These are phyloP conservation scores for Peribatodes rhomboidaria DNA, from an alignment of 2,888 invertebrate species.

Conservation along the genomic window DNA sequence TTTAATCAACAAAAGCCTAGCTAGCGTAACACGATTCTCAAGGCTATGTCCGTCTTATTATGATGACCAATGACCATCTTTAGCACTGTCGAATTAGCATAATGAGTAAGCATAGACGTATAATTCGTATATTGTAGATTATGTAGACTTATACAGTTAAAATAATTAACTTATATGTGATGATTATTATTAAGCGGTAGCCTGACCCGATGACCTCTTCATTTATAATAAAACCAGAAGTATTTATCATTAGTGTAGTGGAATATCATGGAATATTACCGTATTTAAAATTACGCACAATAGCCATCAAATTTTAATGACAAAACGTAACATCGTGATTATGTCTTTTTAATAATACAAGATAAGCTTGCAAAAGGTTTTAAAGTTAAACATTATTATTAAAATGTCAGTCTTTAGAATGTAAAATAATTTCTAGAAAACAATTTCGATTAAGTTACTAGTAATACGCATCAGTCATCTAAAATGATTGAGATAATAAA, in stretches of 20 bases:
- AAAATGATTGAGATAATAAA: neutral
- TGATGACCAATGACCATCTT: conserved; percentile 24
- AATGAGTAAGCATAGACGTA: conserved; percentile 16
- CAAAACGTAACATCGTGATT: conserved; percentile 1
- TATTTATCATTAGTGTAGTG: conserved; percentile 7
- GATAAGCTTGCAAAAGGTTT: conserved; percentile 1
- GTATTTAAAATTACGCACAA: conserved; percentile 12
- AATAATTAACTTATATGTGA: conserved; percentile 16
- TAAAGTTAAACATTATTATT: neutral
- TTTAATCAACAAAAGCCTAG: conserved; percentile 24
- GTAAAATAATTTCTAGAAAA: neutral
- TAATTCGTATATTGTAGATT: conserved; percentile 10
- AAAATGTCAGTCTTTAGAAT: neutral
- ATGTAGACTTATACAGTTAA: conserved; percentile 19
- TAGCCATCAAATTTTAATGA: conserved; percentile 3
- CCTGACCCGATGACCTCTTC: conserved; percentile 27
- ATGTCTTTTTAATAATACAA: neutral
- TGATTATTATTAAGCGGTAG: conserved; percentile 23
- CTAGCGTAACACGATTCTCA: conserved; percentile 20
- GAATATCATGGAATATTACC: conserved; percentile 26
- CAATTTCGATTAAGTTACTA: neutral
- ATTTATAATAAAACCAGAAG: neutral
- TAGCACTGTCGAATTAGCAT: conserved; percentile 25
- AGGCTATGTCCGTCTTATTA: conserved; percentile 32
- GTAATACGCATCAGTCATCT: neutral